Percentiles rank a stretch among this genome's conserved stretches.
phyloP scores from a whole-genome alignment of 2,888 invertebrate genomes.

The Cistogaster globosa region DNA sequence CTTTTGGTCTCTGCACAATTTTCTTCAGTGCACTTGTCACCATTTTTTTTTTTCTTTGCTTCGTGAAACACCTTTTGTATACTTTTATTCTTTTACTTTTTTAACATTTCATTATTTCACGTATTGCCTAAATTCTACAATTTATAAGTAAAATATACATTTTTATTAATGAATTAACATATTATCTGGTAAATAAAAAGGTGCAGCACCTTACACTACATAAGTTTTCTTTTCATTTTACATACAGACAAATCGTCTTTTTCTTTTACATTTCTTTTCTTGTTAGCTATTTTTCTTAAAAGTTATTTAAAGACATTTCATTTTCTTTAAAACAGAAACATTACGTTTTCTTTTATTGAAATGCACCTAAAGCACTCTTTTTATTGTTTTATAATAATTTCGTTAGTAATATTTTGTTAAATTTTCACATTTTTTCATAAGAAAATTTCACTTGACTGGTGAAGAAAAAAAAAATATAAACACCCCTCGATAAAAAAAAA shows the following conservation, averaged over 20 bases:
- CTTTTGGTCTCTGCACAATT: conserved; percentile 17
- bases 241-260: conserved; percentile 54
- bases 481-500: conserved; percentile 65
- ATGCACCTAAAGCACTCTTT: conserved; percentile 50
- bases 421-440: conserved; percentile 62
- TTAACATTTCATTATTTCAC: conserved; percentile 21
- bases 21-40: conserved; percentile 67
- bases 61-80: conserved; percentile 43
- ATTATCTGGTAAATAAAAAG: conserved; percentile 35
- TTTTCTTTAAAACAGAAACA: not conserved
- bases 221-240: conserved; percentile 32
- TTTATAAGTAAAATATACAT: conserved; percentile 11
- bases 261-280: conserved; percentile 30
- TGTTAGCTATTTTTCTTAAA: conserved; percentile 41
- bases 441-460: conserved; percentile 66
- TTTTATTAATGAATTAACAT: conserved; percentile 25
- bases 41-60: conserved; percentile 40
- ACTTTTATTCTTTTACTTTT: conserved; percentile 41
- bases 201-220: conserved; percentile 48
- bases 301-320: conserved; percentile 14
- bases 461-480: conserved; percentile 68
- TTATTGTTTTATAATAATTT: conserved; percentile 13
- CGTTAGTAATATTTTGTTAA: conserved; percentile 31
- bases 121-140: conserved; percentile 34
- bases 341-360: not conserved